A percentile compares a stretch with the other conserved stretches of the same genome.
Evolutionary conservation across 2,113 vertebrate genomes (phyloP).

Genomic region (Heptranchias perlo): DNA sequence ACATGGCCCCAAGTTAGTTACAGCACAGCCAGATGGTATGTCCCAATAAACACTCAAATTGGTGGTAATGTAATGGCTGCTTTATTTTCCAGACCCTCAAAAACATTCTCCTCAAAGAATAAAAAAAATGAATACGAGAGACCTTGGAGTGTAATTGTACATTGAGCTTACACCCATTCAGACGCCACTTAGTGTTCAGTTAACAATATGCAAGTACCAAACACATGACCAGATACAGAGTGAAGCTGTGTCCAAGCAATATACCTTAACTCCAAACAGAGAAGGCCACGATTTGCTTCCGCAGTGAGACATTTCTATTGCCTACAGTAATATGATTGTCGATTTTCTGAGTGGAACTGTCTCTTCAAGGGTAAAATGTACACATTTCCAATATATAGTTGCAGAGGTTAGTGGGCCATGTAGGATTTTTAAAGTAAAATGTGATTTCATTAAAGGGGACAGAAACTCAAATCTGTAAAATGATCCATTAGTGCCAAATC

Average conservation of each 20-base stretch:
- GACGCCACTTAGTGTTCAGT: too few species aligned
- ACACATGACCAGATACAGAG: not conserved
- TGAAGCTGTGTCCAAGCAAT: not conserved
- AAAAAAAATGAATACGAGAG: too few species aligned
- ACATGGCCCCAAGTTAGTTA: not conserved
- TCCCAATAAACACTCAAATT: not conserved
- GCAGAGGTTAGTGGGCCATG: not conserved
- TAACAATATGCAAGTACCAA: too few species aligned
- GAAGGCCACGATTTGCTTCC: not conserved
- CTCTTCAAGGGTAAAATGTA: not conserved
- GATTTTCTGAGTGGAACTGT: not conserved
- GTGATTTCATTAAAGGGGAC: not conserved
- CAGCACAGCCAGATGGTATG: not conserved
- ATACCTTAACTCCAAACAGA: not conserved
- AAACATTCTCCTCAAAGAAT: too few species aligned
- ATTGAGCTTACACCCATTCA: too few species aligned
- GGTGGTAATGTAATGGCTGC: not conserved
- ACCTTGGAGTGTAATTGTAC: too few species aligned
- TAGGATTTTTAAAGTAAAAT: not conserved
- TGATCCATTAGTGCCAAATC: not conserved
- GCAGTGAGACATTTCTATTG: not conserved
- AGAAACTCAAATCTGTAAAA: not conserved
- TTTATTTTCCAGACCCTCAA: not conserved
- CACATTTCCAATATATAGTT: not conserved
- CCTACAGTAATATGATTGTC: not conserved